Conservation (phyloP, 2,888 invertebrate species). For the Phortica okadai region DNA sequence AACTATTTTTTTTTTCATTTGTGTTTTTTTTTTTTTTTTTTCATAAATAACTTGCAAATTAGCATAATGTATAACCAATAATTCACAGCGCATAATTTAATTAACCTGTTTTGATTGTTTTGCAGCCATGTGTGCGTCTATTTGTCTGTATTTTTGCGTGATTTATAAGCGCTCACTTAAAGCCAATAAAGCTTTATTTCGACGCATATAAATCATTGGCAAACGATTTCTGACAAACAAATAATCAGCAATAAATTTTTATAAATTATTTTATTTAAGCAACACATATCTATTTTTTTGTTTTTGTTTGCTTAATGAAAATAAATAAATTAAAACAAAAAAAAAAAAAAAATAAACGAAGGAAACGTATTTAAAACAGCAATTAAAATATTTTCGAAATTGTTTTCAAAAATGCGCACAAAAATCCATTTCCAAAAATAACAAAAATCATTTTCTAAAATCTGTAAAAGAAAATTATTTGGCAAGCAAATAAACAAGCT, state of each 20-base stretch:
- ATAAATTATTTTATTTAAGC: not conserved
- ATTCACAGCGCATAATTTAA: slow-evolving; percentile 22
- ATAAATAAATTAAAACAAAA: not conserved
- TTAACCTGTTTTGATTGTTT: slow-evolving; percentile 22
- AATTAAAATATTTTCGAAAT: slow-evolving; percentile 41
- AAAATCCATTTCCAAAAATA: slow-evolving; percentile 4
- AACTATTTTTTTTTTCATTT: too few species aligned
- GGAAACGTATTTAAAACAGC: slow-evolving; percentile 31
- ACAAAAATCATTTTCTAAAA: not conserved
- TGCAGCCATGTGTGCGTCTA: not conserved
- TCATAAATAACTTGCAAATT: not conserved
- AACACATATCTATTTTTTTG: not conserved
- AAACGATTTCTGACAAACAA: not conserved
- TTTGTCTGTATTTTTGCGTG: not conserved
- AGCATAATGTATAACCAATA: slow-evolving; percentile 18
- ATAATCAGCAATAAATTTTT: slow-evolving; percentile 11
- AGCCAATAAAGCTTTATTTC: slow-evolving; percentile 16
- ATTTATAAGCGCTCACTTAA: slow-evolving; percentile 24
- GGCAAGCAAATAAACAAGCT: not conserved
- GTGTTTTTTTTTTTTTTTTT: too few species aligned
- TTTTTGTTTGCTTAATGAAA: not conserved
- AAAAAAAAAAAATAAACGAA: not conserved
- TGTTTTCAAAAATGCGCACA: not conserved
- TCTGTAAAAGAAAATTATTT: not conserved
- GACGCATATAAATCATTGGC: not conserved